These are phyloP conservation scores for Antheraea mylitta DNA, from an alignment of 1,140 invertebrate species.

Conservation along the genomic window DNA sequence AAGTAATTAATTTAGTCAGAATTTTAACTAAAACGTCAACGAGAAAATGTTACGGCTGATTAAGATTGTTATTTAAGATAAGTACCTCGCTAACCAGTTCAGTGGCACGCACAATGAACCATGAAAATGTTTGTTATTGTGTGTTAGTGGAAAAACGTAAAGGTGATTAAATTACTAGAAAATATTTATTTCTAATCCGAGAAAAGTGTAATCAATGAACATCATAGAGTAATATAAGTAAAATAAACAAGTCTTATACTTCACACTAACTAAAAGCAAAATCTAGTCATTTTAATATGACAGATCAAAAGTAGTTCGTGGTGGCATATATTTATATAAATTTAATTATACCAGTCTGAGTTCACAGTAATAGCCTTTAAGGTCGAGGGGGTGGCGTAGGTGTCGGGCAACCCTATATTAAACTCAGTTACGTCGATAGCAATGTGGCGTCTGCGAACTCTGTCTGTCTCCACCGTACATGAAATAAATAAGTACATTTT, in stretches of 20 bases:
- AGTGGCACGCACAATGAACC: background rate
- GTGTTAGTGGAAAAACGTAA: background rate
- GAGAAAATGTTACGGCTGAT: conserved; percentile 15
- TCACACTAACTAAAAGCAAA: background rate
- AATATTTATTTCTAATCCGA: too few relatives aligned
- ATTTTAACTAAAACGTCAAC: conserved; percentile 30
- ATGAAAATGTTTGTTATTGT: background rate
- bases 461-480: background rate
- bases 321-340: background rate
- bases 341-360: background rate
- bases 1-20: conserved; percentile 56
- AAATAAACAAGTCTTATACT: background rate
- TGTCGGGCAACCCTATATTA: background rate
- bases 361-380: conserved; percentile 1
- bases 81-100: background rate
- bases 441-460: background rate
- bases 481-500: background rate
- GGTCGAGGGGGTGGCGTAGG: background rate
- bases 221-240: too few relatives aligned
- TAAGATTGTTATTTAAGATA: conserved; percentile 5
- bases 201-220: too few relatives aligned
- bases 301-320: background rate
- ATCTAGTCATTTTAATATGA: background rate
- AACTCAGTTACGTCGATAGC: background rate
- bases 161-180: background rate